A percentile compares a stretch with the other conserved stretches of the same genome.
These are phyloP conservation scores for Virgularia gustaviana DNA, from an alignment of 92 coral and sea anemone genomes.

Conservation along the genomic window DNA sequence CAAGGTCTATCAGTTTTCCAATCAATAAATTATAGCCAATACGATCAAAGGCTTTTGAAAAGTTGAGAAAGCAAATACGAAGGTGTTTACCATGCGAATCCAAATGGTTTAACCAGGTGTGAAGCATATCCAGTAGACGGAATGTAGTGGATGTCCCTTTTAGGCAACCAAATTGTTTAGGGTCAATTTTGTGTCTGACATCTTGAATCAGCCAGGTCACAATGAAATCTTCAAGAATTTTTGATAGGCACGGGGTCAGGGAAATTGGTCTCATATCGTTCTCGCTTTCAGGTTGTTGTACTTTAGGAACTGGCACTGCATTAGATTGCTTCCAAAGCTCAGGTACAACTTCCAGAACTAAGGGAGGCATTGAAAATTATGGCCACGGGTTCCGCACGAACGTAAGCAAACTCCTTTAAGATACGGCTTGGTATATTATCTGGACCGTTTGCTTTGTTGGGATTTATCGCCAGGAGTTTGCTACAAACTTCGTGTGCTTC, in stretches of 20 bases:
- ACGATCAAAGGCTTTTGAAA: slow-evolving; percentile 40
- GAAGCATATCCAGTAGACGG: slow-evolving; percentile 42
- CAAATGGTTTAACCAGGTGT: slow-evolving; percentile 46
- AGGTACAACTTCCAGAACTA: slow-evolving; percentile 34
- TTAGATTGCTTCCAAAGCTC: slow-evolving; percentile 12
- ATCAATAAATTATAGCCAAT: slow-evolving; percentile 36
- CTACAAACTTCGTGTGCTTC: slow-evolving; percentile 41
- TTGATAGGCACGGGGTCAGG: slow-evolving; percentile 15
- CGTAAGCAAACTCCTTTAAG: slow-evolving; percentile 45
- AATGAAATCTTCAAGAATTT: slow-evolving; percentile 32
- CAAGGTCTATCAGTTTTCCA: slow-evolving; percentile 27
- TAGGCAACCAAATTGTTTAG: slow-evolving; percentile 38
- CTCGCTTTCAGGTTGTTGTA: slow-evolving; percentile 9
- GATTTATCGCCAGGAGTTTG: slow-evolving; percentile 35
- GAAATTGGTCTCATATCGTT: slow-evolving; percentile 40
- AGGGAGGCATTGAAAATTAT: slow-evolving; percentile 34
- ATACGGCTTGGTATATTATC: slow-evolving; percentile 46
- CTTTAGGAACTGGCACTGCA: background rate
- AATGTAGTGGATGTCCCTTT: slow-evolving; percentile 25
- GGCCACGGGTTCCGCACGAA: slow-evolving; percentile 28
- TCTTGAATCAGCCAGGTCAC: slow-evolving; percentile 28
- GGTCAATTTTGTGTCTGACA: slow-evolving; percentile 33
- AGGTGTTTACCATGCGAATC: slow-evolving; percentile 34
- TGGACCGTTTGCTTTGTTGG: slow-evolving; percentile 40
- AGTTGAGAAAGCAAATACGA: slow-evolving; percentile 36